phyloP scores from a whole-genome alignment of 2,797 vertebrate species.

The Oreortyx pictus region DNA sequence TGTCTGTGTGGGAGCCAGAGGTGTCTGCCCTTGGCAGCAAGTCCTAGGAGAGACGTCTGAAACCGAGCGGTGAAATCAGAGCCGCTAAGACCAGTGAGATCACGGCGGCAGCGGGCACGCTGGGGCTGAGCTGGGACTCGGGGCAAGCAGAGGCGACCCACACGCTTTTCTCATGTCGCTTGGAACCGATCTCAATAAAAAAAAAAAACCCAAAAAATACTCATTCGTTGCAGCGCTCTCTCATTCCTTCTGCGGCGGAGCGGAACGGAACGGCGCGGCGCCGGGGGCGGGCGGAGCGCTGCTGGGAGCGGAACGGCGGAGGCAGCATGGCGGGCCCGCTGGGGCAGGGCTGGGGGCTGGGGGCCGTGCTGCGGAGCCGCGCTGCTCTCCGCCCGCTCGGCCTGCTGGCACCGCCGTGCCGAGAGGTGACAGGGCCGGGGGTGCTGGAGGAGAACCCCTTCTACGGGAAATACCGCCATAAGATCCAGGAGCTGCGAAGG shows the following conservation, averaged over 20 bases:
- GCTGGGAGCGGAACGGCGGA: not conserved
- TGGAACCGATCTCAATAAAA: constrained; percentile 72
- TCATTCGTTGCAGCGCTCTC: not conserved
- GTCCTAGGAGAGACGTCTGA: not conserved
- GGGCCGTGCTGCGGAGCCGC: constrained; percentile 7
- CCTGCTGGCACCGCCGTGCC: constrained; percentile 81
- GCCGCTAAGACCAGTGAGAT: no score
- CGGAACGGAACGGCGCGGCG: constrained; percentile 18
- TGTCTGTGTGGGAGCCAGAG: not conserved
- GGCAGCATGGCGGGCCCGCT: constrained; percentile 84
- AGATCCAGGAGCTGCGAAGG: constrained; percentile 92
- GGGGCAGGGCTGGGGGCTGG: constrained; percentile 83
- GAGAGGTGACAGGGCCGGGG: constrained; percentile 14
- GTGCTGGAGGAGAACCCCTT: constrained; percentile 88
- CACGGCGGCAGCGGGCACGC: not conserved
- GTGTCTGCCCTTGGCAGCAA: not conserved
- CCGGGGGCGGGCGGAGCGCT: constrained; percentile 33
- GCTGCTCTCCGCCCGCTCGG: constrained; percentile 72
- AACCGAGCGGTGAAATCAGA: not conserved
- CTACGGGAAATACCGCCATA: constrained; percentile 89
- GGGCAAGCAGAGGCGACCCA: not conserved
- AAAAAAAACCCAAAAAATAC: no score
- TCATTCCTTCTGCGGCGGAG: not conserved
- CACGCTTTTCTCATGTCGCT: constrained; percentile 33
- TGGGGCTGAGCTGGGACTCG: not conserved